Evolutionary conservation across 1,140 invertebrate genomes (phyloP), one percentile per base, ranked within the genome.

Genomic region (Neuroterus valhalla): DNA sequence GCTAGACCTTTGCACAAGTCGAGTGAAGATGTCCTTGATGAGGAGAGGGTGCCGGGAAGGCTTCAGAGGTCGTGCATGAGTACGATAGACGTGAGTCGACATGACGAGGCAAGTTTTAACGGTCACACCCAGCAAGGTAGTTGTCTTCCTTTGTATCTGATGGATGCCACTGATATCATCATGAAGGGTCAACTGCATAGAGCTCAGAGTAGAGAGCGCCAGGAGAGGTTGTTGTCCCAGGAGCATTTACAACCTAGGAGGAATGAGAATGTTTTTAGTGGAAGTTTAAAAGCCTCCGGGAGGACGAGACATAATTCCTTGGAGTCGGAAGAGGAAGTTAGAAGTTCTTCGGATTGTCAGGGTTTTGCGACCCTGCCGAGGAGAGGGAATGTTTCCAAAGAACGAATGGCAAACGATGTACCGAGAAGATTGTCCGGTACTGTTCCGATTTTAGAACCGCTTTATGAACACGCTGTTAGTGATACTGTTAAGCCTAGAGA

Each of bases 401-500:
- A 77, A 15, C 62, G 75, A 19, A 78, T 71, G 14, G 70, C 75
- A 46, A 81, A 76, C 71, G 83, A 83, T 70, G 72, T 81, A n/a
- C 68, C 81, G 2, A 85, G 81, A 67, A 77, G 88, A 52, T 79
- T 89, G 17, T 89, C 88, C 1, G 88, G 87, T 1, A 89, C 84
- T 42, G 81, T 84, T 19, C 82, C 84, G 1, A 71, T 81, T 10
- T 81, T 91, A 43, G 90, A 91, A 73, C 89, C 90, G 23, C 85
- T 91, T 46, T 89, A 86, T 77, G 90, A 91, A 77, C 89, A 90
- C 74, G 84, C 88, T 4, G 85, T 87, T 19, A 89, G 88, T 68
- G 81, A 89, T 81, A 85, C 87, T 14, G 84, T 88, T 11, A 86
- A 80, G 50, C 86, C 87, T 2, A 85, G 88, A 68, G 79, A 69